phyloP scores from a whole-genome alignment of 2,888 invertebrate species.

The Tipula lateralis region DNA sequence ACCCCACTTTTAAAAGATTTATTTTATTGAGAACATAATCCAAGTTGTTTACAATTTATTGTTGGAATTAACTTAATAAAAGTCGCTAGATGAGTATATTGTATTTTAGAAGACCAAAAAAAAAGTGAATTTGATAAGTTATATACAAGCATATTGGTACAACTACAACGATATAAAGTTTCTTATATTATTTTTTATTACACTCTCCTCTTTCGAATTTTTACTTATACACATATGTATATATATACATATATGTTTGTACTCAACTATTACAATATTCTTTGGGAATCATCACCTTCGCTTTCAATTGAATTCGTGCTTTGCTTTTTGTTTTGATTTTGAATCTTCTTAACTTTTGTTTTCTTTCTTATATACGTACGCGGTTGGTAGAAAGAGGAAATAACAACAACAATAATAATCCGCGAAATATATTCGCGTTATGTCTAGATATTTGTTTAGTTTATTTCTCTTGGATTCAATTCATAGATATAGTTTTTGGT shows the following conservation, averaged over 20 bases:
- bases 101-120: background rate
- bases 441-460: background rate
- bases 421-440: background rate
- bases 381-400: background rate
- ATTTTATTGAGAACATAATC: background rate
- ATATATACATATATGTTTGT: background rate
- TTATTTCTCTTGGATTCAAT: background rate
- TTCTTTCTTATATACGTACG: background rate
- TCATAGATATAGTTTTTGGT: background rate
- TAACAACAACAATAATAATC: background rate
- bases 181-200: background rate
- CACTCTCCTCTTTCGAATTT: background rate
- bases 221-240: background rate
- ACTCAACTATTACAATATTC: background rate
- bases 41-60: background rate
- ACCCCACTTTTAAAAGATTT: background rate
- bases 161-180: background rate
- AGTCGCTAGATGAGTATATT: background rate
- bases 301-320: constrained; percentile 26
- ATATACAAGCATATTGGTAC: background rate
- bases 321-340: constrained; percentile 20
- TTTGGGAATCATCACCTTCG: constrained; percentile 27
- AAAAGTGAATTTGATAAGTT: background rate
- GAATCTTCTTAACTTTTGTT: constrained; percentile 19
- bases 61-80: background rate